Evolutionary conservation across 2,888 invertebrate species (phyloP).

Genomic region (Bruchidius siliquastri): DNA sequence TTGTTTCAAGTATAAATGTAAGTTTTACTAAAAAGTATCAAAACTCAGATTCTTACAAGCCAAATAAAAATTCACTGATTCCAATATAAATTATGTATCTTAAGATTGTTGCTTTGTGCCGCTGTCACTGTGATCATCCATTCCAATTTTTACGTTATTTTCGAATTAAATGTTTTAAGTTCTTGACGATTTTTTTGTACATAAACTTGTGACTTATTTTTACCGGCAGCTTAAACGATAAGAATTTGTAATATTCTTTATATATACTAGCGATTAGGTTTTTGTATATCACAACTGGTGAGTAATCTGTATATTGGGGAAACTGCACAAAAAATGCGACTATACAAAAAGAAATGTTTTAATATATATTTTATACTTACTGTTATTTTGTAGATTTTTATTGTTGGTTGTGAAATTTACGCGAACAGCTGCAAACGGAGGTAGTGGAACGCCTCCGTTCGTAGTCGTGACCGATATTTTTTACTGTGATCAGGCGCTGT

Average conservation of each 20-base stretch:
- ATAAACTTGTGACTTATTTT: slow-evolving; percentile 27
- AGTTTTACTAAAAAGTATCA: too few relatives aligned
- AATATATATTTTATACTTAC: slow-evolving; percentile 39
- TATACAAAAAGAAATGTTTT: slow-evolving; percentile 4
- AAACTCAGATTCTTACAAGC: too few relatives aligned
- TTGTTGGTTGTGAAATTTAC: slow-evolving; percentile 39
- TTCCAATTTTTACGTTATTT: slow-evolving; percentile 19
- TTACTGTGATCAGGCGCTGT: slow-evolving; percentile 26
- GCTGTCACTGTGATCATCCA: slow-evolving; percentile 17
- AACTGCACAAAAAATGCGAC: slow-evolving; percentile 33
- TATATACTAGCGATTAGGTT: slow-evolving; percentile 13
- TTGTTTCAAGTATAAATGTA: too few relatives aligned
- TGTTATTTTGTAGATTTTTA: slow-evolving; percentile 39
- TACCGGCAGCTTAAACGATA: slow-evolving; percentile 16
- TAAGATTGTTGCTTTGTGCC: too few relatives aligned
- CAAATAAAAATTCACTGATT: too few relatives aligned
- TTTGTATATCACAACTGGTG: slow-evolving; percentile 22
- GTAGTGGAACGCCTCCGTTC: slow-evolving; percentile 38
- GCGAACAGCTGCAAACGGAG: slow-evolving; percentile 25
- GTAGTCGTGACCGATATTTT: slow-evolving; percentile 30
- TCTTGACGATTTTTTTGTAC: slow-evolving; percentile 14
- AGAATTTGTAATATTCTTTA: slow-evolving; percentile 1
- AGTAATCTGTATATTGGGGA: slow-evolving; percentile 44
- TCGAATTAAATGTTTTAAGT: slow-evolving; percentile 15
- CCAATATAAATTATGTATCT: too few relatives aligned